phyloP scores from a whole-genome alignment of 2,888 invertebrate genomes.

The Machimus atricapillus region DNA sequence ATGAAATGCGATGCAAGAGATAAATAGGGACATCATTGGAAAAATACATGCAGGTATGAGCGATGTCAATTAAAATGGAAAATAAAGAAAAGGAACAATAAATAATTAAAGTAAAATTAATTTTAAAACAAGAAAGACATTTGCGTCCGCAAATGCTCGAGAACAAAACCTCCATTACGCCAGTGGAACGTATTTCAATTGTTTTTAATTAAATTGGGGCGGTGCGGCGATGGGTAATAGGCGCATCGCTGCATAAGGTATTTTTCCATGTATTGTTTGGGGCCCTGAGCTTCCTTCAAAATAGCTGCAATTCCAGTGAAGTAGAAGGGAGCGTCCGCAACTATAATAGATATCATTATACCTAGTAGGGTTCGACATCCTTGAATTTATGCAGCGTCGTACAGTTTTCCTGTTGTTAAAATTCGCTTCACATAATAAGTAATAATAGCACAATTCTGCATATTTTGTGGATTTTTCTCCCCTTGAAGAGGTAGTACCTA shows the following conservation, averaged over 20 bases:
- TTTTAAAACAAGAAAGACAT: slow-evolving; percentile 5
- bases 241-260: slow-evolving; percentile 1
- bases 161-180: slow-evolving; percentile 17
- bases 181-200: slow-evolving; percentile 13
- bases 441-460: neutral
- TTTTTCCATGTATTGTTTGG: slow-evolving; percentile 10
- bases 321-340: neutral
- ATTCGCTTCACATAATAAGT: neutral
- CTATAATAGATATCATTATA: neutral
- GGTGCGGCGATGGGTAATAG: slow-evolving; percentile 10
- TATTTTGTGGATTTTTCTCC: too few relatives aligned
- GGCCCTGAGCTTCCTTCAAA: neutral
- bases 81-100: slow-evolving; percentile 28
- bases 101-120: slow-evolving; percentile 33
- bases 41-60: neutral
- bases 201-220: slow-evolving; percentile 28
- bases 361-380: neutral
- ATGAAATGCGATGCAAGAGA: neutral
- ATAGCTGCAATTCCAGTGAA: neutral
- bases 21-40: neutral
- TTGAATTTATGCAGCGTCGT: neutral
- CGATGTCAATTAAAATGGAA: slow-evolving; percentile 14
- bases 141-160: slow-evolving; percentile 12
- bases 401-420: neutral
- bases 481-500: too few relatives aligned